Evolutionary conservation across 1,140 invertebrate species (phyloP), one percentile per base, ranked within the genome.

Genomic region (Hycleus phaleratus): DNA sequence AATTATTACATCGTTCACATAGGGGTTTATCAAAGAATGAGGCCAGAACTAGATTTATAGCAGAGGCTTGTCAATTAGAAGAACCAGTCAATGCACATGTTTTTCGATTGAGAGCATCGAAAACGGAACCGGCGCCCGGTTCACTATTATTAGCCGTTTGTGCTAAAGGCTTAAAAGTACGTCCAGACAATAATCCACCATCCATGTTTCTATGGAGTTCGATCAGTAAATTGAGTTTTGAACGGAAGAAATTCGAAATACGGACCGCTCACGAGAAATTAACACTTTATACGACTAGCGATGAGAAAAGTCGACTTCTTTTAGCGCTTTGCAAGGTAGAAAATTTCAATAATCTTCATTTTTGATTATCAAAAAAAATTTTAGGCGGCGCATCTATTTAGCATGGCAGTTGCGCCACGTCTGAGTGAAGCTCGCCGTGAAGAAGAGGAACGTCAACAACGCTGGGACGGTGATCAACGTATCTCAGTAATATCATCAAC

Each of bases 161-260:
- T 63, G 87, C 91, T 26, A 85, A 85, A 65, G 93, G 93, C 12
- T 85, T 95, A 45, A 86, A 90, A 73, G 86, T 95, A 46, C 87
- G 91, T 59, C 79, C 83, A 3, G 81, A 86, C 59, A 80, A 84
- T 67, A 81, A 84, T 58, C 79, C 80, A 18, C 76, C 82, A 2
- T 81, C 83, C 38, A 85, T 85, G 53, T 95, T 95, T 71, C 82
- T 91, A 32, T 96, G 94, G 93, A 89, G 90, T 68, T 90, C 90
- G 66, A 96, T 97, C 56, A 91, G 87, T 46, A 95, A 95, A 77
- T 78, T 97, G 6, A 91, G 90, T 71, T 96, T 95, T 75, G 93
- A 96, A 84, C 86, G 93, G 70, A 95, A 95, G 76, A 97, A 96
- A 74, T 97, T 97, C 77, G 93, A 97, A 78, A 94, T 97, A 63